Evolutionary conservation across 2,888 invertebrate genomes (phyloP), one percentile per base, ranked within the genome.

Genomic region (Drosophila seclusa): DNA sequence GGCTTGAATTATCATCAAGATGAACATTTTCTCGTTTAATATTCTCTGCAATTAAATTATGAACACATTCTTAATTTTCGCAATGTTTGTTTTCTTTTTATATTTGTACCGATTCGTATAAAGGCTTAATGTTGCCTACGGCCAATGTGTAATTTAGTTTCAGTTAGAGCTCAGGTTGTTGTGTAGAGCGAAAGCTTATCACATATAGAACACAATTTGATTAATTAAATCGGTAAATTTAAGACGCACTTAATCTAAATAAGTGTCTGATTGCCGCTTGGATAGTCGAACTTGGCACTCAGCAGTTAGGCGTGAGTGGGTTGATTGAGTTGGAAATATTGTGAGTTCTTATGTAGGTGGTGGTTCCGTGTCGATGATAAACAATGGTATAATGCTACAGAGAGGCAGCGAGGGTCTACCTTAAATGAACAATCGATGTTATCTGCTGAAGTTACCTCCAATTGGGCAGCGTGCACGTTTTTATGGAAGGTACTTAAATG

Each of bases 351-450:
- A 36, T 36, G 36, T 36, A 27, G 50, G 38, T 53, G 57, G n/a
- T 21, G 50, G 55, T 48, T 58, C 38, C 72, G 48, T 27, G 58
- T 59, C 73, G 78, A 64, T 78, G 78, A 73, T 78, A 78, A 77
- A 72, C 81, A 78, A 77, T 77, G 68, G 58, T 27, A 49, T 59
- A 65, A 62, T 60, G 57, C 48, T 57, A n/a, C n/a, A 10, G 55
- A 24, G 48, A 66, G 66, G 7, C 13, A 13, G 29, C n/a, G 54
- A 21, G 52, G 64, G 72, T 71, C 71, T 65, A 68, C 73, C 76
- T 68, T 68, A 80, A 83, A 75, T 78, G 74, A 87, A 88, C 82
- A 88, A 80, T 86, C 81, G 83, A 70, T 76, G 76, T 55, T 88
- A 88, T 86, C 87, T 81, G 55, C 49, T 55, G 18, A 70, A 27